Base-by-base conservation (phyloP, 2,797 vertebrate genomes). In the Sebastes umbrosus region DNA sequence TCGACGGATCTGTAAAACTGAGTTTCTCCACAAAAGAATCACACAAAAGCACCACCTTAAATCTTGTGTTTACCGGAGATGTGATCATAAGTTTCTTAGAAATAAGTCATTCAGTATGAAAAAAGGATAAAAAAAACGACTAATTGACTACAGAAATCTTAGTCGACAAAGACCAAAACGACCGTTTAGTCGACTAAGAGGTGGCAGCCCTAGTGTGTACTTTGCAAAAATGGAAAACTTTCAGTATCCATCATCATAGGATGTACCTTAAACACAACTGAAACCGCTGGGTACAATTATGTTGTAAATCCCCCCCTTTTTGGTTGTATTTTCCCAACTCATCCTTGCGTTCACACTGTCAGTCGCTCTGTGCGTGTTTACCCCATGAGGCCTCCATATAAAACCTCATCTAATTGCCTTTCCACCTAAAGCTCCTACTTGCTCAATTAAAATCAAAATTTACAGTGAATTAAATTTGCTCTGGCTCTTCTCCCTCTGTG, bases 401-500 rank as follows among this genome's bases (percentile, higher is more conserved):
- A 82, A 80, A 64, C 62, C 34, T 46, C 57, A 14, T 75, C 60
- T 83, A 79, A 80, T 80, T 43, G 25, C 25, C 64, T 43, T 62
- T 78, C 58, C 55, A 82, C 24, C 52, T 71, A 60, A 80, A 83
- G 55, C 63, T 84, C 43, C 64, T 58, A 57, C 54, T 71, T 82
- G 67, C 70, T 73, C 69, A 76, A 75, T 84, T 86, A 86, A 75
- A 82, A 66, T 82, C 29, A 24, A 71, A 80, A 84, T 66, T 60
- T 57, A 70, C 60, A 59, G 59, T 63, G 14, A 85, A 66, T 69
- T 75, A 66, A 80, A 86, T 84, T 72, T 63, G 18, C 65, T 66
- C 11, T 22, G 52, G 9, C 75, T 77, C 54, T 50, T 16, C 57
- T 75, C 67, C 54, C 52, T 25, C n/a, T 24, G 8, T 46, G 46